Percentiles rank a stretch among this genome's conserved stretches.
Evolutionary conservation across 2,797 vertebrate species (phyloP).

Genomic region (Takifugu ocellatus): DNA sequence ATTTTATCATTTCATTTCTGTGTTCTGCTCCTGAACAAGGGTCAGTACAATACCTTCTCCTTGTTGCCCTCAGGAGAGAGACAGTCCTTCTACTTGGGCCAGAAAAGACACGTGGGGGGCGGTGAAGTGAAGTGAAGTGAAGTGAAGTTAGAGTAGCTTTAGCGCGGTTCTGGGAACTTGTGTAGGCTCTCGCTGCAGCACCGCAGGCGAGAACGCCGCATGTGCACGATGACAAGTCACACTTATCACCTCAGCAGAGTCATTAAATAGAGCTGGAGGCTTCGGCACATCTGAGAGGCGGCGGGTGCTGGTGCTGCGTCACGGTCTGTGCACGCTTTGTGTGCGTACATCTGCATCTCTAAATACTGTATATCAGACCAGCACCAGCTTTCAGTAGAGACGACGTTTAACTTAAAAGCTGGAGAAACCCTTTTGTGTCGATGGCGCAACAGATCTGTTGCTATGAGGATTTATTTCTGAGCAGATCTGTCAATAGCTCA

Average conservation of each 20-base stretch:
- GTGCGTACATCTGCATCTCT: slow-evolving; percentile 16
- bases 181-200: slow-evolving; percentile 10
- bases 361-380: slow-evolving; percentile 1
- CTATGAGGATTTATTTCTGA: slow-evolving; percentile 6
- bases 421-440: not conserved
- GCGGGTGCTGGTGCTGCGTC: too few relatives aligned
- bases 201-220: slow-evolving; percentile 19
- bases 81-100: too few relatives aligned
- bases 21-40: too few relatives aligned
- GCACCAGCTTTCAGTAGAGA: slow-evolving; percentile 1
- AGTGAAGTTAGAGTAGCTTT: too few relatives aligned
- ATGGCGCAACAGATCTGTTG: not conserved
- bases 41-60: too few relatives aligned
- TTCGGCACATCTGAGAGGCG: not conserved
- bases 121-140: too few relatives aligned
- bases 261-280: slow-evolving; percentile 40
- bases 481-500: slow-evolving; percentile 19
- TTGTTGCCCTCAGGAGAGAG: too few relatives aligned
- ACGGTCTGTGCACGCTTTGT: slow-evolving; percentile 1
- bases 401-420: slow-evolving; percentile 11
- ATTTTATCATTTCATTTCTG: too few relatives aligned
- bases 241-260: slow-evolving; percentile 38
- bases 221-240: slow-evolving; percentile 52
- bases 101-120: too few relatives aligned
- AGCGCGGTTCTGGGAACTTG: not conserved